Percentiles rank a stretch among this genome's conserved stretches.
Evolutionary conservation across 2,888 invertebrate species (phyloP).

Genomic region (Clunio marinus): DNA sequence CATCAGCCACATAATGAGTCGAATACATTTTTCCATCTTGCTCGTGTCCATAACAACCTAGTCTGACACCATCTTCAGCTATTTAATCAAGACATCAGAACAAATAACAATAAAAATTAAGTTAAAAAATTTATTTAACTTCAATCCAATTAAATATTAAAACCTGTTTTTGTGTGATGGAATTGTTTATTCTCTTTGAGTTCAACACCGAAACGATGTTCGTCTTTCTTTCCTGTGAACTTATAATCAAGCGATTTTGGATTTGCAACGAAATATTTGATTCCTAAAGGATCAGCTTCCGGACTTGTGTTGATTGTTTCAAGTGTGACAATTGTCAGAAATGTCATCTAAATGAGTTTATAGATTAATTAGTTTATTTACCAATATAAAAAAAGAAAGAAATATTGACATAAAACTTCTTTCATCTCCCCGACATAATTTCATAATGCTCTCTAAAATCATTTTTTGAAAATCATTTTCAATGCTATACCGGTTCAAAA

Average conservation of each 20-base stretch:
- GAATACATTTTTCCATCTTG: conserved; percentile 19
- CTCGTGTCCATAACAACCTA: conserved; percentile 27
- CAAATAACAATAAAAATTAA: conserved; percentile 8
- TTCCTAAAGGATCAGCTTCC: no score
- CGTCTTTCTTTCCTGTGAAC: conserved; percentile 20
- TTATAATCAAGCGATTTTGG: conserved; percentile 6
- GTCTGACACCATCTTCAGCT: conserved; percentile 28
- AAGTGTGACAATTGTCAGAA: no score
- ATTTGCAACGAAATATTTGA: background rate
- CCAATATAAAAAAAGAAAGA: no score
- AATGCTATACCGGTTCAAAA: no score
- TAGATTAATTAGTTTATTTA: no score
- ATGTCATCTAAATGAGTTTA: no score
- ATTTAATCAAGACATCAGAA: background rate
- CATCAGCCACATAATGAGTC: conserved; percentile 26
- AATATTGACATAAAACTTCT: no score
- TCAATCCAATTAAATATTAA: background rate
- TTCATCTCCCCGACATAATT: no score
- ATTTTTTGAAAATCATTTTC: no score
- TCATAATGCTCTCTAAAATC: no score
- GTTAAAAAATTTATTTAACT: background rate
- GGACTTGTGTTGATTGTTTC: background rate
- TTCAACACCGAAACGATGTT: conserved; percentile 30
- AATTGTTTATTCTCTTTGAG: conserved; percentile 29
- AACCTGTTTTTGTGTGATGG: conserved; percentile 37